Conservation (phyloP, 2,888 invertebrate genomes). For the Pharmacophagus antenor region DNA sequence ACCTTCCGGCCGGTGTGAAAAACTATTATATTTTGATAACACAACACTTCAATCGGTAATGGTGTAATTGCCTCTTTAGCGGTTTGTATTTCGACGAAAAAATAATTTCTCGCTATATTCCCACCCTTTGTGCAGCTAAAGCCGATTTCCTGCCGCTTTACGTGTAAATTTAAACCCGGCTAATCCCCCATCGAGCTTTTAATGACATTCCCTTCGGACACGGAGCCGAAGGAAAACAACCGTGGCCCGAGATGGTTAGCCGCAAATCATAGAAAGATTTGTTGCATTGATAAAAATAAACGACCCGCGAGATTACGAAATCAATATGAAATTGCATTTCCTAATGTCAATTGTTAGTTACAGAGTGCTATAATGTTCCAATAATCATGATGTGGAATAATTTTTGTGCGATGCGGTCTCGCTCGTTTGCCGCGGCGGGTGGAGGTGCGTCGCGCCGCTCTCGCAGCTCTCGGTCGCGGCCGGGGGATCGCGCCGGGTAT, state of each 20-base stretch:
- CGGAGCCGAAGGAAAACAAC: slow-evolving; percentile 72
- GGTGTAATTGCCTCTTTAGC: slow-evolving; percentile 77
- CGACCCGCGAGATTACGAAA: slow-evolving; percentile 72
- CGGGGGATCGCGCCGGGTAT: slow-evolving; percentile 75
- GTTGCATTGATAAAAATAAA: slow-evolving; percentile 79
- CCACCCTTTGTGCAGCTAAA: slow-evolving; percentile 75
- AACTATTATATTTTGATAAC: slow-evolving; percentile 76
- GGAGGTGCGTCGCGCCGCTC: slow-evolving; percentile 43
- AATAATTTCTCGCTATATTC: slow-evolving; percentile 78
- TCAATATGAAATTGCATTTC: slow-evolving; percentile 81
- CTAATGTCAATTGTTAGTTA: slow-evolving; percentile 82
- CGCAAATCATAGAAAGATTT: slow-evolving; percentile 80
- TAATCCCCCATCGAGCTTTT: slow-evolving; percentile 77
- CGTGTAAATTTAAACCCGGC: slow-evolving; percentile 75
- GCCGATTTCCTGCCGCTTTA: slow-evolving; percentile 76
- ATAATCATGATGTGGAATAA: slow-evolving; percentile 81
- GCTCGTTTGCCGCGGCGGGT: slow-evolving; percentile 45
- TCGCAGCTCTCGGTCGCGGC: slow-evolving; percentile 56
- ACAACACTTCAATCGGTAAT: slow-evolving; percentile 74
- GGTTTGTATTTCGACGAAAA: slow-evolving; percentile 72
- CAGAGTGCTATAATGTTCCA: slow-evolving; percentile 81
- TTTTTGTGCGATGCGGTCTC: slow-evolving; percentile 70
- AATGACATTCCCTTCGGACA: slow-evolving; percentile 74
- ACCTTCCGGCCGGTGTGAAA: slow-evolving; percentile 78
- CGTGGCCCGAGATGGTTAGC: slow-evolving; percentile 66